Conservation (phyloP, 2,113 vertebrate species). For the Callopanchax toddi region DNA sequence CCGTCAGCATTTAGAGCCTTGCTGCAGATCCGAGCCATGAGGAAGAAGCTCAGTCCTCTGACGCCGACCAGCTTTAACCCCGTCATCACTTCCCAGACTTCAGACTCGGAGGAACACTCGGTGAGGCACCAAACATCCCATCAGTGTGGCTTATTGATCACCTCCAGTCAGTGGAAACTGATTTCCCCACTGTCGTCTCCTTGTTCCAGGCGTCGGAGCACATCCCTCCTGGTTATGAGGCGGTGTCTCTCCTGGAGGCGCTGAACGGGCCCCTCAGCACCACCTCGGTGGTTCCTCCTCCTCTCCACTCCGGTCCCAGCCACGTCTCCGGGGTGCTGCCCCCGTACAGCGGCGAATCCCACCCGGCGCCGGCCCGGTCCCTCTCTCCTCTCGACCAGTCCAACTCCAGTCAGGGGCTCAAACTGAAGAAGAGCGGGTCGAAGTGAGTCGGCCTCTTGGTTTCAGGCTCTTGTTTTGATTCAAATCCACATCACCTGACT, state of each 20-base stretch:
- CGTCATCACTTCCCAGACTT: slow-evolving; percentile 92
- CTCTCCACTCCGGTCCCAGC: slow-evolving; percentile 81
- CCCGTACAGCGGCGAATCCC: slow-evolving; percentile 83
- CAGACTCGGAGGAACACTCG: slow-evolving; percentile 94
- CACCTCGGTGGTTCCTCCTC: slow-evolving; percentile 81
- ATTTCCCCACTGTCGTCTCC: not conserved
- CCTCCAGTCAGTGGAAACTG: not conserved
- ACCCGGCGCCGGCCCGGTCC: slow-evolving; percentile 80
- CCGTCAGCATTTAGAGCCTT: slow-evolving; percentile 91
- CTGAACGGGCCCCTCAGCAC: slow-evolving; percentile 92
- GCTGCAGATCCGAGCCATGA: slow-evolving; percentile 98
- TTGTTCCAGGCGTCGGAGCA: slow-evolving; percentile 88
- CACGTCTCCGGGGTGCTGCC: slow-evolving; percentile 83
- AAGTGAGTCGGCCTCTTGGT: slow-evolving; percentile 82
- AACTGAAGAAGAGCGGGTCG: slow-evolving; percentile 89
- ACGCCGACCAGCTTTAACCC: slow-evolving; percentile 91
- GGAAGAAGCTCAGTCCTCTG: slow-evolving; percentile 92
- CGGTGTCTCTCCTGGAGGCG: slow-evolving; percentile 94
- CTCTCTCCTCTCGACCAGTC: slow-evolving; percentile 86
- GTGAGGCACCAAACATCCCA: slow-evolving; percentile 70
- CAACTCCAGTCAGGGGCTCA: slow-evolving; percentile 84
- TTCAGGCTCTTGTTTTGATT: too few relatives aligned
- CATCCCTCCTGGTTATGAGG: slow-evolving; percentile 93
- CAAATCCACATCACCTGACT: not conserved
- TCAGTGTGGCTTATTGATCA: not conserved